Evolutionary conservation across 2,113 vertebrate species (phyloP).

Genomic region (Syngnathus scovelli): DNA sequence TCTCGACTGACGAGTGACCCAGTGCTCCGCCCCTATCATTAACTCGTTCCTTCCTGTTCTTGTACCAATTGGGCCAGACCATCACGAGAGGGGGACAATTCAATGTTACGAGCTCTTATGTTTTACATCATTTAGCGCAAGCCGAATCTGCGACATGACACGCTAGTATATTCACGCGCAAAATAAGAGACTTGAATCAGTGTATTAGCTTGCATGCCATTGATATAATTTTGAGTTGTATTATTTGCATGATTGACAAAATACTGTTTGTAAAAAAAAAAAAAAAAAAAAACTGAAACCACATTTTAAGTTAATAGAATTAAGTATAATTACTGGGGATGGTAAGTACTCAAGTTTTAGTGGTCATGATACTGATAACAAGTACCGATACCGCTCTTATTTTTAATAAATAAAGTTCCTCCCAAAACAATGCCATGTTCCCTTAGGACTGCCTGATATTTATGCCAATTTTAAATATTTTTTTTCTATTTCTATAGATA

Average conservation of each 20-base stretch:
- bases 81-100: conserved; percentile 11
- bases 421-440: too few species aligned
- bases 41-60: conserved; percentile 52
- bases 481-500: too few species aligned
- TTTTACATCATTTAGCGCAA: background rate
- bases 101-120: background rate
- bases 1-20: background rate
- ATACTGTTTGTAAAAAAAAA: background rate
- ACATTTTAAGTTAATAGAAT: too few species aligned
- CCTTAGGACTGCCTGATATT: too few species aligned
- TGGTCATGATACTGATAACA: too few species aligned
- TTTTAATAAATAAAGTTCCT: too few species aligned
- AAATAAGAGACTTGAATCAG: background rate
- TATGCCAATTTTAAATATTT: too few species aligned
- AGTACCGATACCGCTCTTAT: too few species aligned
- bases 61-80: conserved; percentile 76
- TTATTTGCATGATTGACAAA: conserved; percentile 39
- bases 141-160: too few species aligned
- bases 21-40: conserved; percentile 18
- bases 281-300: too few species aligned
- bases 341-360: too few species aligned
- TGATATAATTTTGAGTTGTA: conserved; percentile 18
- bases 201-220: conserved; percentile 32
- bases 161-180: background rate
- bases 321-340: too few species aligned